Evolutionary conservation across 2,113 vertebrate species (phyloP), one percentile per base, ranked within the genome.

Genomic region (Aphyosemion australe): DNA sequence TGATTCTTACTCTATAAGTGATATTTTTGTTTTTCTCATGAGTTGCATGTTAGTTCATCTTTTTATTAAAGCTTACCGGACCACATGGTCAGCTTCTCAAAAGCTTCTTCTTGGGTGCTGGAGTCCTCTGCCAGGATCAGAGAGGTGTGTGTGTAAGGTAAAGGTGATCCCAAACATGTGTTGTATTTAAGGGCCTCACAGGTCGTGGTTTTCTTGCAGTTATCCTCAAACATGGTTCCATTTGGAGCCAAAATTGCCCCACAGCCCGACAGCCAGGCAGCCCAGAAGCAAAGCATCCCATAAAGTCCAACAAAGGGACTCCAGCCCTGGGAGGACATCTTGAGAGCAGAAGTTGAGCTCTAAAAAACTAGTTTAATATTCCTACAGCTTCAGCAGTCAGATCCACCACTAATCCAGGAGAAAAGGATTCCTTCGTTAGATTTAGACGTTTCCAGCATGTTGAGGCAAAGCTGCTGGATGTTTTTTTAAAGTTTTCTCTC

Each of bases 141-240:
- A 57, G 96, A 95, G n/a, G 96, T 97, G 74, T 94, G 92, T 12
- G 88, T 93, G 88, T 98, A 98, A 0, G 96, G 96, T 39, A 98
- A 70, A 43, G 94, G 88, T 1, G 96, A 96, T 12, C 96, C 96
- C 32, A 98, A 88, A 68, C 96, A 98, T 61, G 93, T 91, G 75
- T 92, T 93, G 88, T 92, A 94, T 20, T 92, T 94, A 11, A 98
- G 88, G 0, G 82, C 88, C 66, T 98, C 95, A 72, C 96, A 98
- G 16, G 91, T 91, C 31, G 95, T 83, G 1, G 84, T 91, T 79
- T 93, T 95, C 88, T 94, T 94, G 80, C 96, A 97, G 32, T 82
- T 81, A 49, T 95, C 95, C 61, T 92, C 89, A 18, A 92, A 90
- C 11, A 88, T 65, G 0, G 91, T 93, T 42, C 75, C 90, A 55